Evolutionary conservation across 2,797 vertebrate genomes (phyloP).

Genomic region (Anabacerthia variegaticeps): DNA sequence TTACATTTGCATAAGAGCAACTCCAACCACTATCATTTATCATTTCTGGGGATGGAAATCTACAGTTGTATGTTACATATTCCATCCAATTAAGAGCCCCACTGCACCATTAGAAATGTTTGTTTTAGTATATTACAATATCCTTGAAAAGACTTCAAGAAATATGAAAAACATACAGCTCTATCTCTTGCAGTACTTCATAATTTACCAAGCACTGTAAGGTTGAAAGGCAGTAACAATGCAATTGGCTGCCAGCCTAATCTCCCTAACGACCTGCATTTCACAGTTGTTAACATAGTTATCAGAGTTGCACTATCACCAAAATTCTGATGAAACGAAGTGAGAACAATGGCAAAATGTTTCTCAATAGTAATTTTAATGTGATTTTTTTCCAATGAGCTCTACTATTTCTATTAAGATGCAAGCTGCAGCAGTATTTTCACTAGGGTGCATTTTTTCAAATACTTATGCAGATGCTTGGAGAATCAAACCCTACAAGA

Average conservation of each 20-base stretch:
- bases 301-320: background rate
- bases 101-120: background rate
- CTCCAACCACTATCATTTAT: background rate
- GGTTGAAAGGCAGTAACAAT: background rate
- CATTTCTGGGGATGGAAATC: constrained; percentile 13
- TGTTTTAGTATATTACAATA: constrained; percentile 21
- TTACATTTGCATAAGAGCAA: constrained; percentile 38
- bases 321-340: background rate
- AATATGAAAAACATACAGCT: background rate
- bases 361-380: background rate
- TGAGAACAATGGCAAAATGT: background rate
- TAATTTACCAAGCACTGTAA: background rate
- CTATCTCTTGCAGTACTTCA: background rate
- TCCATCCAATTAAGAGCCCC: background rate
- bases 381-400: background rate
- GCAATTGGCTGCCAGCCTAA: background rate
- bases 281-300: constrained; percentile 31
- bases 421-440: constrained; percentile 33
- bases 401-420: constrained; percentile 13
- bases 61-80: background rate
- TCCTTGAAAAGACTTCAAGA: constrained; percentile 6
- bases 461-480: background rate
- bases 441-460: background rate
- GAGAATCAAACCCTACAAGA: background rate
- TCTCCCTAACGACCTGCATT: background rate